phyloP scores from a whole-genome alignment of 2,888 invertebrate species.

The Limnephilus lunatus region DNA sequence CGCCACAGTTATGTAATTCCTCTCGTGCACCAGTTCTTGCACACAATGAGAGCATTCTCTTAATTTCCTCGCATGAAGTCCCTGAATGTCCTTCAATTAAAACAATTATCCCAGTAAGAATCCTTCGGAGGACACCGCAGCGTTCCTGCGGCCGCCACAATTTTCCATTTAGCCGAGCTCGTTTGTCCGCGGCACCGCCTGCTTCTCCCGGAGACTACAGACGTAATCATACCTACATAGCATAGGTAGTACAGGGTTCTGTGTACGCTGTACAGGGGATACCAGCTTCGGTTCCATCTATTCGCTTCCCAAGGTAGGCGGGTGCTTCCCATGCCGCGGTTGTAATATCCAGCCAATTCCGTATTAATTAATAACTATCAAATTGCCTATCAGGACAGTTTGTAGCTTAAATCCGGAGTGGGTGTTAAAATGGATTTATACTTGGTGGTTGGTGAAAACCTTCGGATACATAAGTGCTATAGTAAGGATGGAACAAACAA shows the following conservation, averaged over 20 bases:
- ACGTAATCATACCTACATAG: neutral
- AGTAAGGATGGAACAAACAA: neutral
- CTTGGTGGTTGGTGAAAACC: neutral
- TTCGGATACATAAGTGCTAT: neutral
- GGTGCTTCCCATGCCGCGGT: neutral
- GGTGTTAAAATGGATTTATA: neutral
- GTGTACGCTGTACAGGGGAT: neutral
- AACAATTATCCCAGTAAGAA: conserved; percentile 29
- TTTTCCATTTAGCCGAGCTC: conserved; percentile 33
- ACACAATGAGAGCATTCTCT: conserved; percentile 3
- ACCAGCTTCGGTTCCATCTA: neutral
- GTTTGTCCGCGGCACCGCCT: neutral
- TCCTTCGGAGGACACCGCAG: neutral
- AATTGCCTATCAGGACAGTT: neutral
- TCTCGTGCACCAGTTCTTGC: neutral
- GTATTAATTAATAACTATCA: neutral
- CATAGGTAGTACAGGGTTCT: neutral
- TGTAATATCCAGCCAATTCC: conserved; percentile 6
- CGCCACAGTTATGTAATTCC: neutral
- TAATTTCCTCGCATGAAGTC: conserved; percentile 23
- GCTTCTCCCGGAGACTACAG: neutral
- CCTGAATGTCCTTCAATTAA: conserved; percentile 23
- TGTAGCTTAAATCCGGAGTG: neutral
- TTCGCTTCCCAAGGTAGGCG: neutral
- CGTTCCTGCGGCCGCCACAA: conserved; percentile 33